Evolutionary conservation across 35 echinoderm and acorn worm species (phyloP).

Genomic region (Ophioderma brevispina): DNA sequence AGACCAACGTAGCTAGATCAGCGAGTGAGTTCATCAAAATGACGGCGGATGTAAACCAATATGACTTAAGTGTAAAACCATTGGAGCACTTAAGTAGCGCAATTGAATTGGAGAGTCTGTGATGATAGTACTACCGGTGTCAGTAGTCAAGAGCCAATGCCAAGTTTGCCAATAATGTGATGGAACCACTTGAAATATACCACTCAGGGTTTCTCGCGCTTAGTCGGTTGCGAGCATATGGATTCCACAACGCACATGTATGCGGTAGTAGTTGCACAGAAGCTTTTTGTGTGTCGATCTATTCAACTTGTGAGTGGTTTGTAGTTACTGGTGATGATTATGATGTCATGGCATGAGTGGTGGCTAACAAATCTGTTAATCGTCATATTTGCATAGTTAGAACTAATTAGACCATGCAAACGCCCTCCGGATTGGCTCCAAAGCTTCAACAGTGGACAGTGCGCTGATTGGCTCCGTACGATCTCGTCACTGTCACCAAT

Average conservation of each 20-base stretch:
- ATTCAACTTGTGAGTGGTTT: neutral
- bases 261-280: neutral
- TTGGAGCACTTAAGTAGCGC: neutral
- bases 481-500: neutral
- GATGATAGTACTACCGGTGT: neutral
- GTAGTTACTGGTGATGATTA: neutral
- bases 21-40: neutral
- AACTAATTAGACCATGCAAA: slow-evolving; percentile 39
- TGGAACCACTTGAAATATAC: neutral
- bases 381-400: slow-evolving; percentile 46
- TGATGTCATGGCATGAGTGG: slow-evolving; percentile 8
- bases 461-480: neutral
- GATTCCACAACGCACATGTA: too few relatives aligned
- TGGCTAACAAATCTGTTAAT: slow-evolving; percentile 38
- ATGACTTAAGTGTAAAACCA: neutral
- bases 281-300: neutral
- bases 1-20: neutral
- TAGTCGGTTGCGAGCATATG: too few relatives aligned
- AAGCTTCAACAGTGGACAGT: neutral
- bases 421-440: neutral
- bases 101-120: neutral
- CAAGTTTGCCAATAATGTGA: neutral
- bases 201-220: neutral
- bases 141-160: neutral
- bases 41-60: neutral